Conservation (phyloP, 2,888 invertebrate species). For the Spodoptera exigua region DNA sequence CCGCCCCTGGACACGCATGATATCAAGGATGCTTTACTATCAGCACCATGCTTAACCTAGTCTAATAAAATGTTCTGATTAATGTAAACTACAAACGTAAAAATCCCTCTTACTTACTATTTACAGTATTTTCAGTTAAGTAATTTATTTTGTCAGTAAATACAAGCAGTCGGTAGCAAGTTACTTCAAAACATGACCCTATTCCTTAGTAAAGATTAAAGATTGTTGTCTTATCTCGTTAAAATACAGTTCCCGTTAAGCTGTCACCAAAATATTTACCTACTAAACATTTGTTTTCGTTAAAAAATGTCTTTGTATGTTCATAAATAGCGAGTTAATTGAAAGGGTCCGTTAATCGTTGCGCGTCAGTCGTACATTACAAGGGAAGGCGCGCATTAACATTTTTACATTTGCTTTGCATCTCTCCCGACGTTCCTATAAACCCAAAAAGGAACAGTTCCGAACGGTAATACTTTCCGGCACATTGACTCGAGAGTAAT, state of each 20-base stretch:
- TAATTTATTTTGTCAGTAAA: conserved; percentile 32
- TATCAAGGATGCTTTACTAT: no score
- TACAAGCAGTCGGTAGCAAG: conserved; percentile 29
- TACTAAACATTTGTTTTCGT: conserved; percentile 16
- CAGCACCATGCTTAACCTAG: no score
- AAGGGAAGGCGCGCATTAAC: conserved; percentile 34
- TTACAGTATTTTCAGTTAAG: neutral
- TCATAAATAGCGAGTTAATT: conserved; percentile 51
- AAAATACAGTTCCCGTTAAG: conserved; percentile 20
- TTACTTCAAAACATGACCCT: conserved; percentile 44
- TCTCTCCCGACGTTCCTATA: conserved; percentile 29
- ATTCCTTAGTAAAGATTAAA: conserved; percentile 17
- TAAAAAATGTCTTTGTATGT: conserved; percentile 33
- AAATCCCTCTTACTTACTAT: no score
- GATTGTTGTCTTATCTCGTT: conserved; percentile 27
- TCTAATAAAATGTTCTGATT: no score
- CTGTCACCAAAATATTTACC: conserved; percentile 26
- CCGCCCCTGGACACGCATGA: no score
- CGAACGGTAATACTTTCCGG: conserved; percentile 46
- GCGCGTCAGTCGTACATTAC: conserved; percentile 46
- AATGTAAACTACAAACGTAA: no score
- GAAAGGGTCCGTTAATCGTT: conserved; percentile 46
- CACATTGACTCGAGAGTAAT: conserved; percentile 53
- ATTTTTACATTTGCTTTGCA: conserved; percentile 53
- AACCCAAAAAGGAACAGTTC: conserved; percentile 39